A percentile compares a stretch with the other conserved stretches of the same genome.
Evolutionary conservation across 2,113 vertebrate genomes (phyloP).

Genomic region (Toxostoma redivivum): DNA sequence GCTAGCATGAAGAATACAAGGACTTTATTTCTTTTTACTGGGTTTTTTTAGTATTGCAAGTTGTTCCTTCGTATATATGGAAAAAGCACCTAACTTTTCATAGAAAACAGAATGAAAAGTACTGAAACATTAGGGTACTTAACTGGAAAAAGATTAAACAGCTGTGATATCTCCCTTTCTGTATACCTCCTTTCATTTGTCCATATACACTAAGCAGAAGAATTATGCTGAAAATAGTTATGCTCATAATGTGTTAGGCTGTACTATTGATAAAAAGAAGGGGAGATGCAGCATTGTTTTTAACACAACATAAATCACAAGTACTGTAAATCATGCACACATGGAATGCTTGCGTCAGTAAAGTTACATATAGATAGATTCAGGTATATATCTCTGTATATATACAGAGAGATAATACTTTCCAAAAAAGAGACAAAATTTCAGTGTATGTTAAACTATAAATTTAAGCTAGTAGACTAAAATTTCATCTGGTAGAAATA

Average conservation of each 20-base stretch:
- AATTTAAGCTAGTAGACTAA: background rate
- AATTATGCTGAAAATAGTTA: background rate
- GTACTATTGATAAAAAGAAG: background rate
- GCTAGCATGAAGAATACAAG: background rate
- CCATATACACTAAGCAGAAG: background rate
- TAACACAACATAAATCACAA: background rate
- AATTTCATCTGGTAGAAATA: background rate
- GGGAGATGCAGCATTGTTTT: background rate
- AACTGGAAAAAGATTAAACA: background rate
- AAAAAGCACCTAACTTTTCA: background rate
- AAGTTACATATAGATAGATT: background rate
- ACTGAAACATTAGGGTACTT: background rate
- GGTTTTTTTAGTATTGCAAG: background rate
- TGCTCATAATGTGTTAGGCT: background rate
- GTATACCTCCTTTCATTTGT: background rate
- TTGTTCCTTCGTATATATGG: background rate
- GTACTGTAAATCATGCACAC: background rate
- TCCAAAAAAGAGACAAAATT: rapidly evolving
- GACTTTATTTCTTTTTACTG: background rate
- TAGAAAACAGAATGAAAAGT: background rate
- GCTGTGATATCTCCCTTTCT: background rate
- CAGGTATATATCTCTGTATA: background rate
- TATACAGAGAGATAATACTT: background rate
- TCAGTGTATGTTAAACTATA: background rate
- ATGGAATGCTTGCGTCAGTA: background rate